Evolutionary conservation across 2,888 invertebrate species (phyloP).

Genomic region (Auanema sp.): DNA sequence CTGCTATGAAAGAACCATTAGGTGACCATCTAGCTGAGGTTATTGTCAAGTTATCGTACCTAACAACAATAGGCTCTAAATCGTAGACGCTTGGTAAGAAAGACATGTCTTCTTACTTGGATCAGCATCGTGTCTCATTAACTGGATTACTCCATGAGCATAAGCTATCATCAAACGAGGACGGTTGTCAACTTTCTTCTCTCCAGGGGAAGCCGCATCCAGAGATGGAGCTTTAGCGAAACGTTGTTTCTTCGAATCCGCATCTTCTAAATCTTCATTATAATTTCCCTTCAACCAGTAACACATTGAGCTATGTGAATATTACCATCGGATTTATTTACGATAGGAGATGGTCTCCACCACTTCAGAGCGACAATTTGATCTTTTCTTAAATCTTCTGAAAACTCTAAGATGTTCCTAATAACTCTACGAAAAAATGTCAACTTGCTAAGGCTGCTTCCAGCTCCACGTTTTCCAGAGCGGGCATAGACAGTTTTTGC

Average conservation of each 20-base stretch:
- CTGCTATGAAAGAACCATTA: constrained; percentile 81
- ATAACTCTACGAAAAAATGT: no score
- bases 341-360: constrained; percentile 28
- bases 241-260: constrained; percentile 7
- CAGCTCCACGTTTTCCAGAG: constrained; percentile 64
- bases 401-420: no score
- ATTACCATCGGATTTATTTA: constrained; percentile 7
- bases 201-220: background rate
- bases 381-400: constrained; percentile 34
- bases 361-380: constrained; percentile 34
- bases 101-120: constrained; percentile 70
- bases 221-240: constrained; percentile 6
- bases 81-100: background rate
- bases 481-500: constrained; percentile 77
- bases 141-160: constrained; percentile 81
- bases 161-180: constrained; percentile 78
- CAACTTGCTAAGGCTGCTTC: constrained; percentile 67
- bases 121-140: constrained; percentile 88
- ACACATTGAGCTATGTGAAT: constrained; percentile 1
- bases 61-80: constrained; percentile 79
- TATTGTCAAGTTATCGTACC: constrained; percentile 77
- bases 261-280: constrained; percentile 12
- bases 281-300: constrained; percentile 6
- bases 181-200: constrained; percentile 9
- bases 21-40: constrained; percentile 89